Base-by-base conservation (phyloP, 1,140 invertebrate genomes). In the Drosophila kepulauana region DNA sequence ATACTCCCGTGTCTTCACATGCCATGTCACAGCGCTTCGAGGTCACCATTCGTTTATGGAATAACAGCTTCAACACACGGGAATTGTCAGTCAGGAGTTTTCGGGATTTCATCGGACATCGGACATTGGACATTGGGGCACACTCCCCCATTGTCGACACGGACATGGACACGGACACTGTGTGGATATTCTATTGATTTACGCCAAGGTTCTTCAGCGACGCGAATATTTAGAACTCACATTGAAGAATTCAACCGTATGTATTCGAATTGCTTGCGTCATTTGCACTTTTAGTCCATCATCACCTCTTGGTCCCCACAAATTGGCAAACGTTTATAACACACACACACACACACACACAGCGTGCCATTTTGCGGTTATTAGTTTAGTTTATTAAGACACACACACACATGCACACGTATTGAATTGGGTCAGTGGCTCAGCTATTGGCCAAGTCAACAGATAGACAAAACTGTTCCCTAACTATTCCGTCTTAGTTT, bases 281-380 rank as follows among this genome's bases (percentile, higher is more conserved):
- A 88, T 88, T 88, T 80, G 81, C 81, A 75, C 67, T 76, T 84
- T 88, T 73, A 75, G 73, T 67, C 72, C 71, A 74, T 62, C 78
- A 13, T 48, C 46, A 2, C 6, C 16, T 48, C 20, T 48, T 8
- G n/a, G 41, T 43, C 35, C 35, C 49, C 52, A 4, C 7, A 48
- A 70, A 71, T 64, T 71, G 59, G 59, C 51, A 46, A 63, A 63
- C 11, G 15, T n/a, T 25, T n/a, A 51, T 13, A 38, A 16, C 43
- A 25, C 65, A 25, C 20, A 20, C 20, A 25, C 20, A 16, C 43
- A 25, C 65, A 25, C 20, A 20, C 20, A 25, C 20, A 8, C 35
- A 65, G 52, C 52, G 52, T 65, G 69, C 54, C 38, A 35, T 49
- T 43, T 65, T 64, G 62, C 10, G 62, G 68, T 82, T 86, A 88